phyloP scores from a whole-genome alignment of 2,888 invertebrate species.

The Ypsolopha sequella region DNA sequence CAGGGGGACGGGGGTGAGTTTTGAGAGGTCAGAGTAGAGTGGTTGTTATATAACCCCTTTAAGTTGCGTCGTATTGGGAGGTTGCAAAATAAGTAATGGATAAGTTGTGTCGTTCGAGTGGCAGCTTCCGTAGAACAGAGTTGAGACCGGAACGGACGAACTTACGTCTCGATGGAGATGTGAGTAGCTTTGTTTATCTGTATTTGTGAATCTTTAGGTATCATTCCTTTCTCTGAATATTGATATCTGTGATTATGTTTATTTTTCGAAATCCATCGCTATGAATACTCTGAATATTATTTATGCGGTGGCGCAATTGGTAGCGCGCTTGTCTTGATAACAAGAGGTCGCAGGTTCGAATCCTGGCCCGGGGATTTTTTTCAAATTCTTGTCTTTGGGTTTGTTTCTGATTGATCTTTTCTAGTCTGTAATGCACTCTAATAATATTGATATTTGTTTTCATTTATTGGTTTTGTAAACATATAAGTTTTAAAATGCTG shows the following conservation, averaged over 20 bases:
- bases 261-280: too few species aligned
- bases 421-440: too few species aligned
- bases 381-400: too few species aligned
- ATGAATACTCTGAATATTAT: too few species aligned
- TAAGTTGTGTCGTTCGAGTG: slow-evolving; percentile 56
- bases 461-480: too few species aligned
- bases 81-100: slow-evolving; percentile 34
- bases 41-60: slow-evolving; percentile 41
- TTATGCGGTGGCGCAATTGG: too few species aligned
- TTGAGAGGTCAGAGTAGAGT: background rate
- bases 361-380: too few species aligned
- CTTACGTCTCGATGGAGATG: background rate
- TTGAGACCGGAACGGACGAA: background rate
- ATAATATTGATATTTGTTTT: too few species aligned
- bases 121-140: slow-evolving; percentile 30
- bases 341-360: too few species aligned
- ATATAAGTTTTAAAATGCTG: too few species aligned
- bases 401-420: too few species aligned
- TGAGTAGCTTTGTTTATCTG: background rate
- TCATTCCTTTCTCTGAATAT: background rate
- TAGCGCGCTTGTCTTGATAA: too few species aligned
- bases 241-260: background rate
- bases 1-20: background rate
- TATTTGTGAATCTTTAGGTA: background rate
- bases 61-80: slow-evolving; percentile 31